These are phyloP conservation scores for Macaria liturata DNA, from an alignment of 2,888 invertebrate genomes.

Conservation along the genomic window DNA sequence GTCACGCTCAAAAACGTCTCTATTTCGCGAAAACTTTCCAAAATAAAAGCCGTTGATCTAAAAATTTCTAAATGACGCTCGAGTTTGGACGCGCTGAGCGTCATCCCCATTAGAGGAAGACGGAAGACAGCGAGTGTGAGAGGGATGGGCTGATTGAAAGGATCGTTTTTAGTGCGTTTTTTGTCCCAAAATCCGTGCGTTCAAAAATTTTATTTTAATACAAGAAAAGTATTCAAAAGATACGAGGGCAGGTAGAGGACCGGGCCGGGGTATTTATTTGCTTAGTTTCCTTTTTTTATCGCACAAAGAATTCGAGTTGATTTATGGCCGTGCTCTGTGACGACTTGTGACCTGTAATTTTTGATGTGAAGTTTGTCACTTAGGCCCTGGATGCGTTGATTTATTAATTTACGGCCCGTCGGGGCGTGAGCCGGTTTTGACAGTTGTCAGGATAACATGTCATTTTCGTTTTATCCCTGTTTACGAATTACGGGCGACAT, in stretches of 20 bases:
- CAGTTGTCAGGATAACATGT: slow-evolving; percentile 63
- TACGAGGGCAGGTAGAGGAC: slow-evolving; percentile 78
- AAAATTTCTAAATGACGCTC: slow-evolving; percentile 63
- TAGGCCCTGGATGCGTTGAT: slow-evolving; percentile 63
- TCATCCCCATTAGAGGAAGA: slow-evolving; percentile 64
- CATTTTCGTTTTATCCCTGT: slow-evolving; percentile 51
- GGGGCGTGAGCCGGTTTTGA: slow-evolving; percentile 67
- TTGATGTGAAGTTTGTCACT: slow-evolving; percentile 80
- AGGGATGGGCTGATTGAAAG: slow-evolving; percentile 55
- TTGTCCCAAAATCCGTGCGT: slow-evolving; percentile 76
- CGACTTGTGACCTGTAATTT: slow-evolving; percentile 82
- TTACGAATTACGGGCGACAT: slow-evolving; percentile 36
- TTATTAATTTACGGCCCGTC: slow-evolving; percentile 69
- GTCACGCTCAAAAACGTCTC: slow-evolving; percentile 32
- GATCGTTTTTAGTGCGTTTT: slow-evolving; percentile 78
- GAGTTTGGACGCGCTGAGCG: slow-evolving; percentile 48
- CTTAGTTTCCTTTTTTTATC: slow-evolving; percentile 73
- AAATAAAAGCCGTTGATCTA: slow-evolving; percentile 49
- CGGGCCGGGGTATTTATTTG: slow-evolving; percentile 77
- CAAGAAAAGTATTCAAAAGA: slow-evolving; percentile 80
- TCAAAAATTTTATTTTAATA: slow-evolving; percentile 81
- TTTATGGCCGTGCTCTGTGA: slow-evolving; percentile 75
- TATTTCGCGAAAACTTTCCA: slow-evolving; percentile 43
- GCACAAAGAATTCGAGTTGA: slow-evolving; percentile 76
- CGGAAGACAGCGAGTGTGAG: slow-evolving; percentile 38